Percentiles rank a stretch among this genome's conserved stretches.
Conservation (phyloP, 2,113 vertebrate species). For the Trematomus loennbergii region DNA sequence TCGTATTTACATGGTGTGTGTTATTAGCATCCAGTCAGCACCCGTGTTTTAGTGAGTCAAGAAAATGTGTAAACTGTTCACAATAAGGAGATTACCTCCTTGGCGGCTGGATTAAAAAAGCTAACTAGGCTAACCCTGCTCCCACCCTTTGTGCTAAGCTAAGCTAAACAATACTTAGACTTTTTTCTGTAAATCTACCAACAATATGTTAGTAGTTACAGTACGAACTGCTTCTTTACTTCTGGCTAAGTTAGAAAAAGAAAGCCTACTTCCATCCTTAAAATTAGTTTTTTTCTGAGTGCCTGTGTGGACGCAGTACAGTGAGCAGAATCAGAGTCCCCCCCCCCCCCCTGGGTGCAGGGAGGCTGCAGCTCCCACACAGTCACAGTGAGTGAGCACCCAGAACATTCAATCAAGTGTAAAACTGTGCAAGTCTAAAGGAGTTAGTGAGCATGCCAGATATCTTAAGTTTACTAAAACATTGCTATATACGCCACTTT, state of each 20-base stretch:
- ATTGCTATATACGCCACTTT: neutral
- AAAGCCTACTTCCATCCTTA: neutral
- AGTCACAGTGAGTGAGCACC: slow-evolving; percentile 1
- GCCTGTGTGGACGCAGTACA: slow-evolving; percentile 17
- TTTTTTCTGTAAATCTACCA: neutral
- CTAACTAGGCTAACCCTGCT: neutral
- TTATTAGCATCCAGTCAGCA: neutral
- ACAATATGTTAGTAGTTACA: neutral
- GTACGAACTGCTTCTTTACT: neutral
- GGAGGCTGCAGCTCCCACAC: slow-evolving; percentile 30
- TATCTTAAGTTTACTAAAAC: slow-evolving; percentile 15
- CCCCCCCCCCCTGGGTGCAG: neutral
- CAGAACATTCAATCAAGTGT: slow-evolving; percentile 22
- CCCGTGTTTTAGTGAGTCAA: neutral
- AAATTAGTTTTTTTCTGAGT: no score
- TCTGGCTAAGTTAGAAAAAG: neutral
- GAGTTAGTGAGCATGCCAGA: slow-evolving; percentile 7
- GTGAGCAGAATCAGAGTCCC: neutral
- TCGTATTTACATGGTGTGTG: neutral
- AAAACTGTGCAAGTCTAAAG: slow-evolving; percentile 4
- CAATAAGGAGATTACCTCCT: neutral
- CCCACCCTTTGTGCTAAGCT: neutral
- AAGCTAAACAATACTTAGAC: neutral
- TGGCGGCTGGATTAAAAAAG: neutral
- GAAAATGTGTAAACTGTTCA: neutral